These are phyloP conservation scores for Pionites leucogaster DNA, from an alignment of 2,113 vertebrate species.

Conservation along the genomic window DNA sequence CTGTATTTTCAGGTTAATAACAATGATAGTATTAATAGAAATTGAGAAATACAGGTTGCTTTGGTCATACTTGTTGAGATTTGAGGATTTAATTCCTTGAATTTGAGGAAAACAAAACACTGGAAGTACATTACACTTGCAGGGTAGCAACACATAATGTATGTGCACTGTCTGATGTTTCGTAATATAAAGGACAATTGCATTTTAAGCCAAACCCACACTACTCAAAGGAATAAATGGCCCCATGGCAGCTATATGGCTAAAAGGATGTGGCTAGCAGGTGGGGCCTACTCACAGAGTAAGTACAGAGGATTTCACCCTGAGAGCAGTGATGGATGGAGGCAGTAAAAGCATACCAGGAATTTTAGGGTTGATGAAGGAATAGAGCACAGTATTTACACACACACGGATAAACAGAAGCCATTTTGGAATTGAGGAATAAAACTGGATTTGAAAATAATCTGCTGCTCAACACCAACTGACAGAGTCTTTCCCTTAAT, in stretches of 20 bases:
- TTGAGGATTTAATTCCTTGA: neutral
- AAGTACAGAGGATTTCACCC: neutral
- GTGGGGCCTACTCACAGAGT: neutral
- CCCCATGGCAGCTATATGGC: neutral
- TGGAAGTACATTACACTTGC: neutral
- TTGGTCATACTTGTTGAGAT: neutral
- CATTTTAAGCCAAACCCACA: neutral
- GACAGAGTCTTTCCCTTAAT: neutral
- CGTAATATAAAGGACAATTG: neutral
- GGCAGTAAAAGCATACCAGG: neutral
- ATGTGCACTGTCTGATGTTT: neutral
- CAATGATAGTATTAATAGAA: neutral
- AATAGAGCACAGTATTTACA: neutral
- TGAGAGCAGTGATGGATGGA: neutral
- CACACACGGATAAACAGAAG: fast-evolving
- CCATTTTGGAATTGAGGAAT: neutral
- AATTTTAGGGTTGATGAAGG: neutral
- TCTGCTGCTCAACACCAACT: neutral
- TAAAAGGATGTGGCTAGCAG: neutral
- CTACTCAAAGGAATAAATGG: neutral
- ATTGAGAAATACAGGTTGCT: neutral
- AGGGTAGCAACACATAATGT: neutral
- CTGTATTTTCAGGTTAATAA: neutral
- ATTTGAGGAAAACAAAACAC: neutral
- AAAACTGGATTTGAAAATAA: neutral